Evolutionary conservation across 2,888 invertebrate genomes (phyloP).

Genomic region (Andrena flavipes): DNA sequence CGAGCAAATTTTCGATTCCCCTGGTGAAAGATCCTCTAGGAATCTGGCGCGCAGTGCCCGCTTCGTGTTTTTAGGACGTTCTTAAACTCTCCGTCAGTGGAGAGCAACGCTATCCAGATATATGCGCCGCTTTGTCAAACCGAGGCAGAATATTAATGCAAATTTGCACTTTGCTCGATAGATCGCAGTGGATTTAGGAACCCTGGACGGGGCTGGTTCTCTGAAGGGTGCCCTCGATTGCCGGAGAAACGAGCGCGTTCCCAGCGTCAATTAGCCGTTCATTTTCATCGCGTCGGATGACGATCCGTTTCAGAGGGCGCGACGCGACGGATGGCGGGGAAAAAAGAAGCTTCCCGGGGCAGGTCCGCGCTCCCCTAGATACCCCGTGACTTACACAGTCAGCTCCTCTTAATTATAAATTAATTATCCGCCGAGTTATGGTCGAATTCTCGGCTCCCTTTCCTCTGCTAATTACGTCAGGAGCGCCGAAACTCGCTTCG

Average conservation of each 20-base stretch:
- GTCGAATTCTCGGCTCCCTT: slow-evolving; percentile 60
- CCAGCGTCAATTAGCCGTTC: slow-evolving; percentile 45
- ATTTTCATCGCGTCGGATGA: slow-evolving; percentile 30
- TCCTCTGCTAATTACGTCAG: slow-evolving; percentile 65
- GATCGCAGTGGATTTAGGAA: neutral
- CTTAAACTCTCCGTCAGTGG: no score
- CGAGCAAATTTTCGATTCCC: no score
- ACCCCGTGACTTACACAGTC: slow-evolving; percentile 41
- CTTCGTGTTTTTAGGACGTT: no score
- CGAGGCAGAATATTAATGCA: no score
- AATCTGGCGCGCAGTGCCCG: no score
- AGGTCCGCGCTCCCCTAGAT: slow-evolving; percentile 6
- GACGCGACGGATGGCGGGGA: neutral
- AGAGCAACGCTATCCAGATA: no score
- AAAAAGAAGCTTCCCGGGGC: slow-evolving; percentile 19
- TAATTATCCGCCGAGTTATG: slow-evolving; percentile 71
- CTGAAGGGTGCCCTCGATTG: slow-evolving; percentile 3
- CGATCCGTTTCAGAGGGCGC: slow-evolving; percentile 13
- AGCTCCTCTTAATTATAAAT: slow-evolving; percentile 73
- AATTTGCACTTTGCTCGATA: no score
- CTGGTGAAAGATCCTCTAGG: no score
- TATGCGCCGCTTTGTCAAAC: no score
- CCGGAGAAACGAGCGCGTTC: slow-evolving; percentile 6
- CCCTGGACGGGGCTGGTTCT: neutral
- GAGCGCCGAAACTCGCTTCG: slow-evolving; percentile 31